Conservation (phyloP, 2,113 vertebrate genomes). For the Fukomys damarensis region DNA sequence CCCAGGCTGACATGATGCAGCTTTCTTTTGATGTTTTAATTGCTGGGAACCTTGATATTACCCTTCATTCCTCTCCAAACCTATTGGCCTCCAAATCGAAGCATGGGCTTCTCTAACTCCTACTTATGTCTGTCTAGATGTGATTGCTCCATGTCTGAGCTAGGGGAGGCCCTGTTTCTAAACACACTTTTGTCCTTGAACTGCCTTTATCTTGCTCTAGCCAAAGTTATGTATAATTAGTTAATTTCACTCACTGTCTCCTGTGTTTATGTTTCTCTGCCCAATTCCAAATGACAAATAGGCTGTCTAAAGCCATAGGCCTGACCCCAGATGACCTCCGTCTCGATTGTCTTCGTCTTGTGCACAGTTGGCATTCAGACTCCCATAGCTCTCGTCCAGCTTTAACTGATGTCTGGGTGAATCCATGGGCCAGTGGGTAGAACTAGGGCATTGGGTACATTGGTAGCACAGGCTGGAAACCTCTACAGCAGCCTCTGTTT, state of each 20-base stretch:
- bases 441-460: background rate
- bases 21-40: background rate
- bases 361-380: conserved; percentile 68
- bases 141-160: background rate
- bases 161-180: conserved; percentile 27
- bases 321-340: conserved; percentile 79
- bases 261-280: conserved; percentile 81
- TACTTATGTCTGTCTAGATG: background rate
- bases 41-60: conserved; percentile 22
- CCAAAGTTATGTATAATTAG: conserved; percentile 66
- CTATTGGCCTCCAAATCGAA: background rate
- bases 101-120: background rate
- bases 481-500: conserved; percentile 25
- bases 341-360: conserved; percentile 73
- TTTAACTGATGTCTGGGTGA: conserved; percentile 83
- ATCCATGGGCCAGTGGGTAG: conserved; percentile 32
- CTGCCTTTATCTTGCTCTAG: conserved; percentile 60
- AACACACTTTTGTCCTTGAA: conserved; percentile 30
- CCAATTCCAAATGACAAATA: conserved; percentile 82
- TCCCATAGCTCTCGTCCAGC: conserved; percentile 63
- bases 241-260: conserved; percentile 78
- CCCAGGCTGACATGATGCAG: background rate
- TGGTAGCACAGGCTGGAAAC: background rate
- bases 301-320: conserved; percentile 71
- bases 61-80: background rate